These are phyloP conservation scores for Charina bottae DNA, from an alignment of 2,113 vertebrate species.

Conservation along the genomic window DNA sequence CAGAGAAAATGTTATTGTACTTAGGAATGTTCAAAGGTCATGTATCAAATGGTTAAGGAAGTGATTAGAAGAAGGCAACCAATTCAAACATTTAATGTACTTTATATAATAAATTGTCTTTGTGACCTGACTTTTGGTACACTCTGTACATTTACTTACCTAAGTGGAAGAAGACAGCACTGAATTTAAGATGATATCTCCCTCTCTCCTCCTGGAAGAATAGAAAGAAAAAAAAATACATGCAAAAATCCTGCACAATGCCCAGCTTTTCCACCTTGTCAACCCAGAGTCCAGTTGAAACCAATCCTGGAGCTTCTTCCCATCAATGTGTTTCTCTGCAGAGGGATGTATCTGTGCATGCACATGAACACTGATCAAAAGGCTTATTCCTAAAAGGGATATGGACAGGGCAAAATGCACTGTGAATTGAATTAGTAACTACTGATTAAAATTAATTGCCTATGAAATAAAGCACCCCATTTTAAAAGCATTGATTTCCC, in stretches of 20 bases:
- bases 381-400: background rate
- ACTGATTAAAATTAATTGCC: background rate
- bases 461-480: background rate
- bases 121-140: too few relatives aligned
- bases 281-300: background rate
- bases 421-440: background rate
- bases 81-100: too few relatives aligned
- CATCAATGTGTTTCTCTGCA: background rate
- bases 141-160: too few relatives aligned
- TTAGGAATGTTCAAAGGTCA: background rate
- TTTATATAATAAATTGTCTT: too few relatives aligned
- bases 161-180: too few relatives aligned
- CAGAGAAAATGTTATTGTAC: background rate
- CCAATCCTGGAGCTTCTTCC: background rate
- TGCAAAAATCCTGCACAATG: background rate
- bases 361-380: too few relatives aligned
- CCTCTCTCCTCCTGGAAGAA: too few relatives aligned
- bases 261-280: background rate
- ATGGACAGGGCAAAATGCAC: background rate
- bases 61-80: too few relatives aligned
- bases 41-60: too few relatives aligned
- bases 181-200: too few relatives aligned
- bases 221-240: too few relatives aligned
- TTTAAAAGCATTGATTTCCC: background rate
- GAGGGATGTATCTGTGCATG: too few relatives aligned